Evolutionary conservation across 1,140 invertebrate species (phyloP), one percentile per base, ranked within the genome.

Genomic region (Drosophila sechellia): DNA sequence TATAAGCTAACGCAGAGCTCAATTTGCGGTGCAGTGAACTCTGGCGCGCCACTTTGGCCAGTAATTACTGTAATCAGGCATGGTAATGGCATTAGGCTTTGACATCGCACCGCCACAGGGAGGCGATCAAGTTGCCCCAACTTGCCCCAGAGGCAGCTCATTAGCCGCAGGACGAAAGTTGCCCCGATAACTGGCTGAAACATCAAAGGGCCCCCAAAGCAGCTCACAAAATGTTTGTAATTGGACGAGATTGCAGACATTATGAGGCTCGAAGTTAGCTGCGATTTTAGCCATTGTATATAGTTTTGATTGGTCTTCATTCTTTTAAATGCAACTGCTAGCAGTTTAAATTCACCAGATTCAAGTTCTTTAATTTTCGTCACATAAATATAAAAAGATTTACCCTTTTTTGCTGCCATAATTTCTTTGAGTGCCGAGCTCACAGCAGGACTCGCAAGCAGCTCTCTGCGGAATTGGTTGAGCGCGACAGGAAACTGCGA

Each of bases 11-110:
- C 53, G 40, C 37, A 50, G 34, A 42, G 72, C 65, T 86, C 63
- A 86, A 85, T 84, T 85, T 73, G 68, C 59, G 58, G 80, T 69
- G 63, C 79, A 83, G 48, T 79, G 79, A 81, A 81, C 79, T 83
- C 39, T 83, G 61, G 31, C 79, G n/a, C 49, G 55, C 39, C 53
- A 70, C 68, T 70, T 70, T 70, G 17, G 13, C 20, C 65, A 54
- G 65, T 70, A 70, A 70, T 70, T 70, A 70, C 68, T 70, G 65
- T 70, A 69, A 70, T 70, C 65, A 70, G 68, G 65, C 68, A 22
- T 17, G 52, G 35, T 70, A 70, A 70, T 70, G 68, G 17, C 64
- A 70, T 70, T 70, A 57, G 27, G 34, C 68, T 70, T 70, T 70
- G 68, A 57, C 64, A 48, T 34, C 49, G 49, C 20, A 15, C 6